Percentiles rank a stretch among this genome's conserved stretches.
Evolutionary conservation across 2,797 vertebrate species (phyloP).

Genomic region (Apogon hyalosoma): DNA sequence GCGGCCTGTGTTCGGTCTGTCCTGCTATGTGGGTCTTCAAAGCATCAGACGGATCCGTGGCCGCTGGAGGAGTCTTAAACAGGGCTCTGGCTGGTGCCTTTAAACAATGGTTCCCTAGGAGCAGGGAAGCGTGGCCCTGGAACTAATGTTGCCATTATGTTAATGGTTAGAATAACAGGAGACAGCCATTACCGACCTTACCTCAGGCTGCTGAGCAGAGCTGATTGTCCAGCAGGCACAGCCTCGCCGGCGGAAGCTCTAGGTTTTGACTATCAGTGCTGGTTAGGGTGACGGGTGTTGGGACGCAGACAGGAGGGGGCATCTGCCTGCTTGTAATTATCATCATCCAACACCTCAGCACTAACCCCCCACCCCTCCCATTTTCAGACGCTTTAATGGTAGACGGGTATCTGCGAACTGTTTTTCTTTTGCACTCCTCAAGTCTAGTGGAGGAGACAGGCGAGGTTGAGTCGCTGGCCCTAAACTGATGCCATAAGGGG

Average conservation of each 20-base stretch:
- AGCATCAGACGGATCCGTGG: constrained; percentile 48
- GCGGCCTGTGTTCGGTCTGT: constrained; percentile 56
- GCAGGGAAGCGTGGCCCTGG: constrained; percentile 79
- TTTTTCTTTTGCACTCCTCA: constrained; percentile 56
- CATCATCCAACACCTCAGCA: constrained; percentile 20
- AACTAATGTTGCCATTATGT: constrained; percentile 86
- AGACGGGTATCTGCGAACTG: constrained; percentile 54
- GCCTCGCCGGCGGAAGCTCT: constrained; percentile 33
- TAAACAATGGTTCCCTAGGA: constrained; percentile 78
- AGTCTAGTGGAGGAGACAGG: constrained; percentile 53
- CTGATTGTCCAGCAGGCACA: constrained; percentile 43
- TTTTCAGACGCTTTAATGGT: constrained; percentile 27
- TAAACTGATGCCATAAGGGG: constrained; percentile 26
- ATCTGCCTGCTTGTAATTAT: constrained; percentile 69
- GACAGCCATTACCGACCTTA: constrained; percentile 71
- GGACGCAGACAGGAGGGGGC: constrained; percentile 54
- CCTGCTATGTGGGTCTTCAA: constrained; percentile 67
- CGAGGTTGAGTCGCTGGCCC: constrained; percentile 36
- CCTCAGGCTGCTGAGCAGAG: constrained; percentile 50
- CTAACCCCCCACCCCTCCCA: constrained; percentile 13
- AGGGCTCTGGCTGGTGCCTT: constrained; percentile 53
- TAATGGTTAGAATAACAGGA: constrained; percentile 86
- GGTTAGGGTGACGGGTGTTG: constrained; percentile 55
- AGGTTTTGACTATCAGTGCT: constrained; percentile 69
- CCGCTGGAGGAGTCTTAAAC: constrained; percentile 49